Evolutionary conservation across 2,113 vertebrate species (phyloP), one percentile per base, ranked within the genome.

Genomic region (Oryzias celebensis): DNA sequence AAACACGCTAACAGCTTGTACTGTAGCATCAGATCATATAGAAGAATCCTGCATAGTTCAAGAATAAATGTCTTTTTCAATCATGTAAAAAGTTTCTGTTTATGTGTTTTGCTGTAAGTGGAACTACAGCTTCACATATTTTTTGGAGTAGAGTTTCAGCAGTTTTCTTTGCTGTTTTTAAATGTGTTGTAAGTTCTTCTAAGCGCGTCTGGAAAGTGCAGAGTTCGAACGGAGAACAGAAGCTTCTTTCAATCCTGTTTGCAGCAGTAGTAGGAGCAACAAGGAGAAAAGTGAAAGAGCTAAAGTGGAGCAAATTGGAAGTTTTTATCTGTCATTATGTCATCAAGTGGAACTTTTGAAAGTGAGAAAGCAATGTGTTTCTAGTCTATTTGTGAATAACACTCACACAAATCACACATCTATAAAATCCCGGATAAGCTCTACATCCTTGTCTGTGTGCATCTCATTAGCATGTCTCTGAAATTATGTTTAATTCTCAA

Each of bases 321-420:
- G 53, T 68, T 68, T 72, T 72, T 59, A 73, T 73, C 48, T 75
- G 78, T 83, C 73, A 75, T 49, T 80, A 72, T 86, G 80, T 78
- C 74, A 74, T 42, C 23, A 68, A 78, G 75, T 67, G 52, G 73
- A 80, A 73, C 7, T 77, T 81, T 51, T 14, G 50, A 70, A 78
- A 64, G 54, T 69, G 67, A 58, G 58, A 68, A 53, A 78, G 68
- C 44, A 47, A 15, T 73, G 55, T 73, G 73, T 66, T 76, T 64
- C 60, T 74, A 78, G 72, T 57, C 65, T 71, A 44, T 73, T 57
- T 64, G 55, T 47, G 69, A 45, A 58, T 75, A 68, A 77, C 71
- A 65, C 53, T 51, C 24, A 28, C 36, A 49, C 43, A 23, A 22
- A 62, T 42, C 49, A 10, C 22, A 22, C 69, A 58, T 60, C 18